Base-by-base conservation (phyloP, 2,113 vertebrate species). In the Pelusios castaneus region DNA sequence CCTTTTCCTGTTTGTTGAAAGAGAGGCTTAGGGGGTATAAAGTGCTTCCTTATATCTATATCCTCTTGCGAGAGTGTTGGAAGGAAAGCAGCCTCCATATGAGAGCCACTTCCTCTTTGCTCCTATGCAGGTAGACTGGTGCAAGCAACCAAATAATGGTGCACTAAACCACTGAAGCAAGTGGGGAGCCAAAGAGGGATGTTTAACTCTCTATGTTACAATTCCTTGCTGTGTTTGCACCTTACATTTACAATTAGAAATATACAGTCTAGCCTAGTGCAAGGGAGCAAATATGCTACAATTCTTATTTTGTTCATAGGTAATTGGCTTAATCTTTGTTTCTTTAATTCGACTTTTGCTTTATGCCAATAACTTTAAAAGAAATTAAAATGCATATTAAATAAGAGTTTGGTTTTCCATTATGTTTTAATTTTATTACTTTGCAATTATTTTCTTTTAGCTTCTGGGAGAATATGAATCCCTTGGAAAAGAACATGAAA, bases 381-480 rank as follows among this genome's bases (percentile, higher is more conserved):
- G 3, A 49, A 45, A 31, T 81, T n/a, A 38, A 75, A 31, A 34
- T 34, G 29, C 58, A 60, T 60, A 34, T 60, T 22, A 77, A 43
- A 31, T 4, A 21, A 29, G 8, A 73, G 38, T 93, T 47, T 88
- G 83, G 85, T 83, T 63, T 41, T 93, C 45, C 63, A 38, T 91
- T 82, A 12, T 91, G 8, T 70, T 24, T 75, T 54, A 85, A 45
- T 27, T 43, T 76, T 43, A 76, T 2, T 76, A 51, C 51, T 85
- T n/a, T 52, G 70, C 92, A 85, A 29, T 96, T 87, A 90, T 90
- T 80, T 89, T 79, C 70, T 96, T 97, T 89, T 90, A 99, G 99
- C 98, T 99, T 88, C 97, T 99, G 80, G 97, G 97, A 94, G 99
- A 99, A 94, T 99, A 99, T 0, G 98, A 99, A 77, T 98, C 98